Evolutionary conservation across 2,113 vertebrate species (phyloP).

Genomic region (Hippocampus mohnikei): DNA sequence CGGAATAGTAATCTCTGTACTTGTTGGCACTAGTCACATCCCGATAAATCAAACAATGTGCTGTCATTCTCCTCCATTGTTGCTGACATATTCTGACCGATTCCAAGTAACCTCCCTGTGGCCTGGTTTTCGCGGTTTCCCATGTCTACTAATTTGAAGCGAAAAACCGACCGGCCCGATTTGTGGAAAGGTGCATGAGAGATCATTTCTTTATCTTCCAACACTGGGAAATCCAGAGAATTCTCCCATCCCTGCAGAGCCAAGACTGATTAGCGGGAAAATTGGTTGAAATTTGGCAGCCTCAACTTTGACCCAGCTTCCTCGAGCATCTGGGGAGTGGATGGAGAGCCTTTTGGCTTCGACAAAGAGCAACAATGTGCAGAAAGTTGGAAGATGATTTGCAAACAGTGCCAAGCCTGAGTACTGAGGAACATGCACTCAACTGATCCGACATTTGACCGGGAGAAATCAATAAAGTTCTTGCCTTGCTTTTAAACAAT

Average conservation of each 20-base stretch:
- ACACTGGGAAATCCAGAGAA: not conserved
- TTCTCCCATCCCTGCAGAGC: not conserved
- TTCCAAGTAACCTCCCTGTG: not conserved
- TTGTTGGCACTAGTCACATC: not conserved
- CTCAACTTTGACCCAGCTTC: not conserved
- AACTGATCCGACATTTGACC: not conserved
- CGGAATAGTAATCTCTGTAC: not conserved
- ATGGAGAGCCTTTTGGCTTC: not conserved
- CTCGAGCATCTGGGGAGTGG: not conserved
- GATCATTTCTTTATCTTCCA: not conserved
- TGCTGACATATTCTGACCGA: not conserved
- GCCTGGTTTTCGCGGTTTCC: not conserved
- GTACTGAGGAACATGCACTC: not conserved
- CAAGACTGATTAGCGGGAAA: not conserved
- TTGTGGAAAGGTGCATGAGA: not conserved
- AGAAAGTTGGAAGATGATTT: not conserved
- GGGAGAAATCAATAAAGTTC: not conserved
- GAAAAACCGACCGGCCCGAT: not conserved
- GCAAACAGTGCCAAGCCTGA: not conserved
- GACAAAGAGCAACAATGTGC: not conserved
- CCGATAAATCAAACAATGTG: not conserved
- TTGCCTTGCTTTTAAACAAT: not conserved
- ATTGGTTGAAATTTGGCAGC: not conserved
- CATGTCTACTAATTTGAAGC: not conserved
- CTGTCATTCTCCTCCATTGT: not conserved